Conservation (phyloP, 2,888 invertebrate species). For the Cephalotes varians region DNA sequence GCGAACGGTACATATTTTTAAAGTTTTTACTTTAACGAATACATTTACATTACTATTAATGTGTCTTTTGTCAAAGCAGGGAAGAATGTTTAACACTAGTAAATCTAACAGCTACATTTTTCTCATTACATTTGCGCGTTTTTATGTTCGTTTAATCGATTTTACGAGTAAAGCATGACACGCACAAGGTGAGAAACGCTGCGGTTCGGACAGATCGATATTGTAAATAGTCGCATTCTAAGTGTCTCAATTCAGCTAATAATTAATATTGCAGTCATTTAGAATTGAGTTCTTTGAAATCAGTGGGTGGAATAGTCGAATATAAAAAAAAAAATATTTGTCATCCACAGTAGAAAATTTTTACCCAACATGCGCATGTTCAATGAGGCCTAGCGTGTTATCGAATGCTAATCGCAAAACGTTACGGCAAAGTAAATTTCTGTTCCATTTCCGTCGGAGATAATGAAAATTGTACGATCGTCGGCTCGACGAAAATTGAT, state of each 20-base stretch:
- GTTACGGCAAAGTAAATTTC: slow-evolving; percentile 24
- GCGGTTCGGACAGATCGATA: slow-evolving; percentile 15
- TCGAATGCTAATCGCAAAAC: slow-evolving; percentile 41
- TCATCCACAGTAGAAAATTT: background rate
- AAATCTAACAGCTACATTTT: background rate
- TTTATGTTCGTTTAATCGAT: slow-evolving; percentile 7
- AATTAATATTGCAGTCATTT: slow-evolving; percentile 1
- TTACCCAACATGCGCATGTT: background rate
- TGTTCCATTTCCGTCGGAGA: slow-evolving; percentile 42
- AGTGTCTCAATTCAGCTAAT: background rate
- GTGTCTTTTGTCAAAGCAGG: background rate
- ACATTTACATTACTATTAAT: background rate
- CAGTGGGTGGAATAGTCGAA: background rate
- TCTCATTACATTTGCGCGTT: background rate
- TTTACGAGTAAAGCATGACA: background rate
- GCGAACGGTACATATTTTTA: slow-evolving; percentile 82
- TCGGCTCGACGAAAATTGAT: slow-evolving; percentile 35
- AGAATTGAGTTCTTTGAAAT: background rate
- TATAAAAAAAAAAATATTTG: background rate
- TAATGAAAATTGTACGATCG: slow-evolving; percentile 42
- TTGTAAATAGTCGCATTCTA: background rate
- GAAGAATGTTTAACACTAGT: background rate
- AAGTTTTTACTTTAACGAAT: background rate
- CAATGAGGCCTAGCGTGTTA: slow-evolving; percentile 21
- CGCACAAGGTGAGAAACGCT: background rate